Evolutionary conservation across 2,113 vertebrate species (phyloP).

Genomic region (Leuciscus idus): DNA sequence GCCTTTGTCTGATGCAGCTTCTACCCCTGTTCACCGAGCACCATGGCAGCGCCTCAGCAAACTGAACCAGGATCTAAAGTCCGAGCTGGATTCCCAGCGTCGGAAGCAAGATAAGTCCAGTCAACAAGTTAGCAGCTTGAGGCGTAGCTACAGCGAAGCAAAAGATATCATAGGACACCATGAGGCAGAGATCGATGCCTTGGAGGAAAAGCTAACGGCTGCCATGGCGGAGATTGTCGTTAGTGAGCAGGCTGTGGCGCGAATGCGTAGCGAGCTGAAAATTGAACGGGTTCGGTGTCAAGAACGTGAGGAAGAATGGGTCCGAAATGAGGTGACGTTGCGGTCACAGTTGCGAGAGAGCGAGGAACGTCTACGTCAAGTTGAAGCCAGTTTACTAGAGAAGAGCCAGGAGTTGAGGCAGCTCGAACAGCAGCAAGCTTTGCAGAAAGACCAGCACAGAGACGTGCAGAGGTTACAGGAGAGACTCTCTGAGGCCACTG

Average conservation of each 20-base stretch:
- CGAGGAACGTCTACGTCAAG: slow-evolving; percentile 86
- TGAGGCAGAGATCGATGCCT: slow-evolving; percentile 85
- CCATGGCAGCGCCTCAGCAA: slow-evolving; percentile 90
- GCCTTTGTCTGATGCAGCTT: slow-evolving; percentile 72
- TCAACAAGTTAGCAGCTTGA: slow-evolving; percentile 88
- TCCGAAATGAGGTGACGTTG: slow-evolving; percentile 77
- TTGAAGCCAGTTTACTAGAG: slow-evolving; percentile 87
- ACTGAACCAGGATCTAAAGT: slow-evolving; percentile 91
- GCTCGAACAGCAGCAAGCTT: slow-evolving; percentile 87
- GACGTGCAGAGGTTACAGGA: slow-evolving; percentile 90
- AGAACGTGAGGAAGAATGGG: slow-evolving; percentile 87
- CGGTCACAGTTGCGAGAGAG: slow-evolving; percentile 87
- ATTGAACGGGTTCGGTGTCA: slow-evolving; percentile 84
- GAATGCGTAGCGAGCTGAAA: slow-evolving; percentile 88
- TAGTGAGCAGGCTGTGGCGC: slow-evolving; percentile 87
- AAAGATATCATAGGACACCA: slow-evolving; percentile 88
- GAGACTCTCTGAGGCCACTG: slow-evolving; percentile 82
- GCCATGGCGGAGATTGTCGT: slow-evolving; percentile 86
- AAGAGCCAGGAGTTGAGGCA: slow-evolving; percentile 88
- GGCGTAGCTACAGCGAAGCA: slow-evolving; percentile 90
- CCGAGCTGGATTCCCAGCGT: slow-evolving; percentile 87
- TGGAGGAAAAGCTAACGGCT: slow-evolving; percentile 85
- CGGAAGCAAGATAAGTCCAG: slow-evolving; percentile 87
- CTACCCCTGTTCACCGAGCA: slow-evolving; percentile 79
- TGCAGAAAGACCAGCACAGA: slow-evolving; percentile 87